Evolutionary conservation across 2,888 invertebrate species (phyloP).

Genomic region (Drepanosiphum platanoidis): DNA sequence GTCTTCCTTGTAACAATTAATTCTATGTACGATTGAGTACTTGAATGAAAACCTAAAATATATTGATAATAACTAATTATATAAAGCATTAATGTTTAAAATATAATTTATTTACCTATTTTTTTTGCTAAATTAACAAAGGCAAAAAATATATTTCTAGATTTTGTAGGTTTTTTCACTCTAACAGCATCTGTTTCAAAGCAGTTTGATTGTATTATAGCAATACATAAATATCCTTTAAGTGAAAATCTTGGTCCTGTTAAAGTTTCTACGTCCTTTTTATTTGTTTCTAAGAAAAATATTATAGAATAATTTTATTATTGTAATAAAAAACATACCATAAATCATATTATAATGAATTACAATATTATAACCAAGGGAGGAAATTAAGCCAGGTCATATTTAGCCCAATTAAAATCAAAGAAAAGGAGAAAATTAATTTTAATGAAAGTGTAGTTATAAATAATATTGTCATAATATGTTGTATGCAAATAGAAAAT

Average conservation of each 20-base stretch:
- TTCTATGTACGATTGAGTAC: conserved; percentile 28
- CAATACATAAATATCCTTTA: conserved; percentile 44
- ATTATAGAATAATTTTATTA: not conserved
- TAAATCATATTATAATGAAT: too few relatives aligned
- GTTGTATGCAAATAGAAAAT: too few relatives aligned
- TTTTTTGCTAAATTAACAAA: conserved; percentile 40
- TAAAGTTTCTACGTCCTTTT: not conserved
- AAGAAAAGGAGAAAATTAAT: too few relatives aligned
- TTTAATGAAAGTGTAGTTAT: too few relatives aligned
- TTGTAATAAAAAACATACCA: too few relatives aligned
- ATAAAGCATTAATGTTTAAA: not conserved
- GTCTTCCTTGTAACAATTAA: conserved; percentile 46
- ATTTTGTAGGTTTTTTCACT: conserved; percentile 42
- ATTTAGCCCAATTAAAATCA: too few relatives aligned
- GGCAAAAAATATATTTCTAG: conserved; percentile 54
- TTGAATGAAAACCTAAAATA: not conserved
- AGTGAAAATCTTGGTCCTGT: conserved; percentile 12
- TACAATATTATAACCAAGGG: too few relatives aligned
- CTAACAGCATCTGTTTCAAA: conserved; percentile 17
- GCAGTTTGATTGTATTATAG: conserved; percentile 36
- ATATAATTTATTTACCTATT: conserved; percentile 34
- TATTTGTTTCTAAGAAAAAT: conserved; percentile 26
- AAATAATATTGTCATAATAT: too few relatives aligned
- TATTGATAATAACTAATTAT: not conserved
- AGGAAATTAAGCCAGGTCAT: too few relatives aligned